A percentile compares a stretch with the other conserved stretches of the same genome.
Evolutionary conservation across 2,888 invertebrate species (phyloP).

Genomic region (Mythimna lalbum): DNA sequence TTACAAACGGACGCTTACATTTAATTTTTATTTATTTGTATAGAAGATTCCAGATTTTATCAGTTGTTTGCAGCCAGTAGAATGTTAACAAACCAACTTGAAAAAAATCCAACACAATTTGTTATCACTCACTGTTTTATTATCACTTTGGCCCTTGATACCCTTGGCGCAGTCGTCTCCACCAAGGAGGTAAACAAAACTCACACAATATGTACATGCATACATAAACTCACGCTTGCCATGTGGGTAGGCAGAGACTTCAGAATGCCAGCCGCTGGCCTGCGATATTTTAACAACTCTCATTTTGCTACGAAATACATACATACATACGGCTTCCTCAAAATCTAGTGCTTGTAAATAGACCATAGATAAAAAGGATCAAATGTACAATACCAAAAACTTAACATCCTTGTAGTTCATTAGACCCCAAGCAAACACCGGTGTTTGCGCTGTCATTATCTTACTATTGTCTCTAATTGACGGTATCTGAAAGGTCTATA

Average conservation of each 20-base stretch:
- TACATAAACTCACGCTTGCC: background rate
- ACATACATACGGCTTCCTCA: background rate
- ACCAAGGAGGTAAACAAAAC: background rate
- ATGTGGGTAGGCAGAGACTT: background rate
- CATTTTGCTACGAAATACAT: background rate
- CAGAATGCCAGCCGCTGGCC: background rate
- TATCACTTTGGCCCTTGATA: background rate
- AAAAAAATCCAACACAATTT: background rate
- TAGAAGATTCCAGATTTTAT: background rate
- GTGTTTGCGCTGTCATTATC: too few relatives aligned
- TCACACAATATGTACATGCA: background rate
- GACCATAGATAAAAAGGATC: too few relatives aligned
- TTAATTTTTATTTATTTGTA: background rate
- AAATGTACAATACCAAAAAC: background rate
- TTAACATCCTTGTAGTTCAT: too few relatives aligned
- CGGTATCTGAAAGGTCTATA: too few relatives aligned
- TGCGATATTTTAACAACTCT: background rate
- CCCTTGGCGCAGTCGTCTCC: background rate
- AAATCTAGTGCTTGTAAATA: too few relatives aligned
- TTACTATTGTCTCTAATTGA: too few relatives aligned
- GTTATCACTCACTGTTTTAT: slow-evolving; percentile 19
- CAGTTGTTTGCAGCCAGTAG: background rate
- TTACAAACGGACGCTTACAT: background rate
- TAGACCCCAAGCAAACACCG: too few relatives aligned
- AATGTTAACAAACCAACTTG: slow-evolving; percentile 12